Evolutionary conservation across 2,888 invertebrate genomes (phyloP), one percentile per base, ranked within the genome.

Genomic region (Rhaphigaster nebulosa): DNA sequence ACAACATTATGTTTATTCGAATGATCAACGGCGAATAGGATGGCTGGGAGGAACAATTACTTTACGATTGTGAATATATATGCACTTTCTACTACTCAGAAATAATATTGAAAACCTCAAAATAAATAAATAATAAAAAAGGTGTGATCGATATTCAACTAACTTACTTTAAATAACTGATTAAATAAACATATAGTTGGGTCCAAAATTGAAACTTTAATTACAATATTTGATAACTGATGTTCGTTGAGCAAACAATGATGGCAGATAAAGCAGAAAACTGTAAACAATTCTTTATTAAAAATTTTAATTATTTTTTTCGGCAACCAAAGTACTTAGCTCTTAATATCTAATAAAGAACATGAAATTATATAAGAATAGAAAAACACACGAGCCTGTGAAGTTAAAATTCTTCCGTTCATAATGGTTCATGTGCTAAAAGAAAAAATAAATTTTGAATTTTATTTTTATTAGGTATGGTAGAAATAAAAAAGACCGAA

Each of bases 101-200:
- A 52, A 56, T 23, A 2, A 54, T 18, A 54, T 18, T 18, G 2
- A 54, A 54, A 54, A 54, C 12, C 8, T 23, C 26, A 56, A 23
- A 56, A 56, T 23, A 56, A 56, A 56, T 23, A 56, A 56, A 56
- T 23, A 56, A 52, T 52, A 52, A 52, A 56, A 34, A 34, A 29
- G 18, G 23, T 34, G 15, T 70, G 18, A 70, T 34, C 18, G 1
- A 70, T 34, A 38, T 1, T 4, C 3, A 76, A 76, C 38, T 20
- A 76, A 38, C 18, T 38, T 76, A 38, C n/a, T 38, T 76, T 76
- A 76, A 76, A 76, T 76, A 38, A 76, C 38, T 76, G n/a, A n/a
- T n/a, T n/a, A n/a, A n/a, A n/a, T n/a, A n/a, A n/a, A n/a, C 65
- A 65, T n/a, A 65, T 12, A n/a, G 4, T 76, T 38, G 8, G 13